A percentile compares a stretch with the other conserved stretches of the same genome.
Conservation (phyloP, 1,140 invertebrate species). For the Aradophagus sp. region DNA sequence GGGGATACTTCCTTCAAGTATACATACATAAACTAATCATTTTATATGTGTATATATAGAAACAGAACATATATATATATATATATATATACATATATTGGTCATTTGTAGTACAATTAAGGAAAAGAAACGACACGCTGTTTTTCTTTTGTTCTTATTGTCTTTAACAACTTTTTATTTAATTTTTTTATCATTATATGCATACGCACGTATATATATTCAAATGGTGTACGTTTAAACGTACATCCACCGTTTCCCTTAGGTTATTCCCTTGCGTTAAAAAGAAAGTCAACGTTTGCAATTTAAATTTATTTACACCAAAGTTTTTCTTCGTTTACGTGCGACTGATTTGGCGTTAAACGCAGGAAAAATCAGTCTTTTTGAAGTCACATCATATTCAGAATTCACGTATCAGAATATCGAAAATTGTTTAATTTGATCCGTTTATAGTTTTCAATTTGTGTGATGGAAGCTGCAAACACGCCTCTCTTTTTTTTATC, state of each 20-base stretch:
- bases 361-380: constrained; percentile 17
- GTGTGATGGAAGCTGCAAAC: background rate
- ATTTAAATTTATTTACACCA: constrained; percentile 1
- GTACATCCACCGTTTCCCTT: constrained; percentile 18
- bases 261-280: constrained; percentile 3
- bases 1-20: constrained; percentile 41
- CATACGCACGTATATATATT: constrained; percentile 5
- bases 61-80: constrained; percentile 4
- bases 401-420: constrained; percentile 19
- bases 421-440: constrained; percentile 16
- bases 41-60: constrained; percentile 27
- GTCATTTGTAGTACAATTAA: constrained; percentile 55
- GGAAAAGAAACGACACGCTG: constrained; percentile 62
- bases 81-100: constrained; percentile 22
- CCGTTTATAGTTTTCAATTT: constrained; percentile 6
- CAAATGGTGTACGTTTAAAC: constrained; percentile 1
- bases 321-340: constrained; percentile 5
- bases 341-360: background rate
- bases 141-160: constrained; percentile 5
- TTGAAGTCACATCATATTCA: constrained; percentile 28
- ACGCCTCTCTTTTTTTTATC: constrained; percentile 2
- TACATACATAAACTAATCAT: constrained; percentile 35
- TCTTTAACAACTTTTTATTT: constrained; percentile 7
- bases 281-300: background rate
- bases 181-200: constrained; percentile 4